These are phyloP conservation scores for Scopus umbretta DNA, from an alignment of 2,113 vertebrate species.

Conservation along the genomic window DNA sequence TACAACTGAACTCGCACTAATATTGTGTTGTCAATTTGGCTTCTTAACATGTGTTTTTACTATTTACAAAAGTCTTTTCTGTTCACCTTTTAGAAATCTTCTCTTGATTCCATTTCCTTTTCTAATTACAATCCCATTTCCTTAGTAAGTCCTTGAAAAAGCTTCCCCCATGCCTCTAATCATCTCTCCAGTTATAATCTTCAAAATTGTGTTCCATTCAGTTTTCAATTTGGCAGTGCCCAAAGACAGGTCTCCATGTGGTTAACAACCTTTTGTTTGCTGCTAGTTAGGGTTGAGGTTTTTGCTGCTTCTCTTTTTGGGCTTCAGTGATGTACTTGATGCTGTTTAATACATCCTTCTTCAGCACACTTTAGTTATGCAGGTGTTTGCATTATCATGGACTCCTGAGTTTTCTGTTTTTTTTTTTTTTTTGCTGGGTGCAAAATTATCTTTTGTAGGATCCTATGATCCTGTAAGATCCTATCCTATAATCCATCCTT, in stretches of 20 bases:
- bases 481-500: neutral
- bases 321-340: neutral
- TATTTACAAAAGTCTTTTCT: slow-evolving; percentile 65
- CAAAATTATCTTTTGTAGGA: neutral
- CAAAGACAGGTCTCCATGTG: slow-evolving; percentile 68
- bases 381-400: neutral
- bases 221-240: slow-evolving; percentile 69
- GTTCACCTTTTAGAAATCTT: slow-evolving; percentile 57
- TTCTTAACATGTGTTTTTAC: slow-evolving; percentile 43
- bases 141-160: slow-evolving; percentile 71
- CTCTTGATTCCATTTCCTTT: slow-evolving; percentile 65
- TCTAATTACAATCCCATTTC: slow-evolving; percentile 75
- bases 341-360: neutral
- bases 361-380: neutral
- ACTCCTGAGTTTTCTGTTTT: neutral
- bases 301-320: slow-evolving; percentile 39
- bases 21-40: slow-evolving; percentile 23
- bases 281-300: slow-evolving; percentile 59
- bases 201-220: slow-evolving; percentile 71
- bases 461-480: neutral
- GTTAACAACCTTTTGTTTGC: slow-evolving; percentile 67
- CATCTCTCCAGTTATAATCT: slow-evolving; percentile 72
- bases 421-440: neutral
- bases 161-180: slow-evolving; percentile 70
- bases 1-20: slow-evolving; percentile 16